These are phyloP conservation scores for Caenorhabditis inopinata DNA, from an alignment of 1,140 invertebrate species.

Conservation along the genomic window DNA sequence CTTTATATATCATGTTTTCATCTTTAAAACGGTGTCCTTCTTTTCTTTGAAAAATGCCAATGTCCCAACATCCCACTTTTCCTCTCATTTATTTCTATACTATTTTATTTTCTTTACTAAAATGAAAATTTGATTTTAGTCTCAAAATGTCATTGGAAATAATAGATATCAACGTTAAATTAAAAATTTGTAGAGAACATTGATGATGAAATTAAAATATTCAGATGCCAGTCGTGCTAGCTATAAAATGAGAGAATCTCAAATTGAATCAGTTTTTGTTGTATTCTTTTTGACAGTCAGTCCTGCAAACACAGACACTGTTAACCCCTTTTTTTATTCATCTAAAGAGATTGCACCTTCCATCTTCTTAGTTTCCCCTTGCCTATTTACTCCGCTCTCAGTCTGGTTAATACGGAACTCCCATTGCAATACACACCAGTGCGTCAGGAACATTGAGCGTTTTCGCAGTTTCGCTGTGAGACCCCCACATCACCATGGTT, in stretches of 20 bases:
- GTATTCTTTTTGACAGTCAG: too few relatives aligned
- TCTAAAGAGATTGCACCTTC: conserved; percentile 22
- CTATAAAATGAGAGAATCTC: too few relatives aligned
- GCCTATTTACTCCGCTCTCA: conserved; percentile 14
- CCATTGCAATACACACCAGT: conserved; percentile 32
- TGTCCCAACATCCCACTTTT: too few relatives aligned
- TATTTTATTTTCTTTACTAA: too few relatives aligned
- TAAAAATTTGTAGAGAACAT: too few relatives aligned
- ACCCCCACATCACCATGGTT: background rate
- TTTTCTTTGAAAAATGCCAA: background rate
- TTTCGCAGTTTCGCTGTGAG: conserved; percentile 5
- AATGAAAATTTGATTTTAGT: too few relatives aligned
- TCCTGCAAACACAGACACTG: conserved; percentile 5
- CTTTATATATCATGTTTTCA: background rate
- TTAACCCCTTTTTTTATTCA: background rate
- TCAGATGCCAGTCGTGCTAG: too few relatives aligned
- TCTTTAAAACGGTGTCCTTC: background rate
- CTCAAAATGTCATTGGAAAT: too few relatives aligned
- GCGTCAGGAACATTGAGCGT: conserved; percentile 17
- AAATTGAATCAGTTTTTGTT: too few relatives aligned
- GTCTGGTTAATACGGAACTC: conserved; percentile 29
- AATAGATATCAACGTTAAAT: too few relatives aligned
- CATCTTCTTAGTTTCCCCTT: background rate
- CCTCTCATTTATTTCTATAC: too few relatives aligned
- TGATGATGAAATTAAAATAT: background rate